Percentiles rank a stretch among this genome's conserved stretches.
Conservation (phyloP, 2,888 invertebrate species). For the Villa cingulata region DNA sequence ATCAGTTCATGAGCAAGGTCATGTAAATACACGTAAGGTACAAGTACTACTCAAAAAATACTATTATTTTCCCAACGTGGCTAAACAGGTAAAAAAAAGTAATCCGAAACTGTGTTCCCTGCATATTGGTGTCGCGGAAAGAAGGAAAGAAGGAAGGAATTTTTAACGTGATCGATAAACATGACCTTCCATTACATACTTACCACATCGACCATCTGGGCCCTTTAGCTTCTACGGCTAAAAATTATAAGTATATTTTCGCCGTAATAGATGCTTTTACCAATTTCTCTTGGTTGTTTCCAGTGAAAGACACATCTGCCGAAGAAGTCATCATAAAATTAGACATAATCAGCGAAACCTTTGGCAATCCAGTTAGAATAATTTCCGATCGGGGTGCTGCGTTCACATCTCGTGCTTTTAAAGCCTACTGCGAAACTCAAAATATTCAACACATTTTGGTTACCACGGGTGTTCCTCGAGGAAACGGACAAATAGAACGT, state of each 20-base stretch:
- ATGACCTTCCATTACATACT: conserved; percentile 19
- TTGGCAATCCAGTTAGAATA: conserved; percentile 25
- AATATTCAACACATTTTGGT: conserved; percentile 21
- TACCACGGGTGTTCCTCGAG: conserved; percentile 22
- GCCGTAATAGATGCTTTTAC: no score
- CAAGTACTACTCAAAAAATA: not conserved
- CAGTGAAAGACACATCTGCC: conserved; percentile 19
- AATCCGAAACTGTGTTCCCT: conserved; percentile 10
- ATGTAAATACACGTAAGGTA: not conserved
- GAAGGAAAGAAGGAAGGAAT: conserved; percentile 25
- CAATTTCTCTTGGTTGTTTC: conserved; percentile 26
- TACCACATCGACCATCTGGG: conserved; percentile 26
- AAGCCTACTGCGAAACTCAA: conserved; percentile 24
- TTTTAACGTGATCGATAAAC: conserved; percentile 23
- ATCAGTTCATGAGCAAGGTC: not conserved
- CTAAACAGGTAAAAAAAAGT: not conserved
- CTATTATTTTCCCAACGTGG: not conserved
- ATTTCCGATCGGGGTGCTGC: conserved; percentile 26
- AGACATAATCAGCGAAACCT: conserved; percentile 18
- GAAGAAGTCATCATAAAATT: conserved; percentile 23
- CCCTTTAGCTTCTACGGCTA: conserved; percentile 20
- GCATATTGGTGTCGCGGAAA: conserved; percentile 11
- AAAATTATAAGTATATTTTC: conserved; percentile 23
- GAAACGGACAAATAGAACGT: conserved; percentile 28
- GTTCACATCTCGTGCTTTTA: conserved; percentile 26